Evolutionary conservation across 1,140 invertebrate genomes (phyloP), one percentile per base, ranked within the genome.

Genomic region (Drosophila trapezifrons): DNA sequence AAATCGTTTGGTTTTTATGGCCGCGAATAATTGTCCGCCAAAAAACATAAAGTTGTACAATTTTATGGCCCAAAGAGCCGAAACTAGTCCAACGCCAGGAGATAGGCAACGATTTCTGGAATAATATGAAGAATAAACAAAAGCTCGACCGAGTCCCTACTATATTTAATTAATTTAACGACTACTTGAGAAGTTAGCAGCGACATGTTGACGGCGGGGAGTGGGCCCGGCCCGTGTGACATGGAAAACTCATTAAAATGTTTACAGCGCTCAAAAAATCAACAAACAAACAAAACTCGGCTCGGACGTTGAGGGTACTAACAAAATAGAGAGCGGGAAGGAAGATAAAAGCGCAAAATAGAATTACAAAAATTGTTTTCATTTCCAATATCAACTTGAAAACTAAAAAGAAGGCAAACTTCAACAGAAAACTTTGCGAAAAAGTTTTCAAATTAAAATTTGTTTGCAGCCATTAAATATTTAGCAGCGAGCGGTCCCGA

Each of bases 171-270:
- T 90, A 90, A 90, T 90, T 90, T 90, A 87, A 89, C 83, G 89
- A 90, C 89, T 90, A 90, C 89, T 90, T 90, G 89, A 90, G 87
- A 87, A 90, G 89, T 90, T 87, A 76, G 72, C 80, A 63, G 38
- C 51, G 74, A 89, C 73, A 83, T 75, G 73, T 55, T 58, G 77
- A 46, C 67, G 55, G 52, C 27, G 17, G 38, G 56, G 45, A 54
- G 59, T n/a, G 54, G 74, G 76, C 57, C 64, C 46, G 74, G 76
- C 57, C 64, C 46, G 63, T 59, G 77, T 63, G 77, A 90, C 82
- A 90, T 89, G 89, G 84, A 89, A 90, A 90, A 90, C 89, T 90
- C 89, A 90, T 90, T 90, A 90, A 90, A 90, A 89, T 90, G 89
- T 90, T 90, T 90, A 89, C 89, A 89, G 80, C 84, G 70, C 85